Percentiles rank a stretch among this genome's conserved stretches.
These are phyloP conservation scores for Champsocephalus esox DNA, from an alignment of 2,797 vertebrate genomes.

Conservation along the genomic window DNA sequence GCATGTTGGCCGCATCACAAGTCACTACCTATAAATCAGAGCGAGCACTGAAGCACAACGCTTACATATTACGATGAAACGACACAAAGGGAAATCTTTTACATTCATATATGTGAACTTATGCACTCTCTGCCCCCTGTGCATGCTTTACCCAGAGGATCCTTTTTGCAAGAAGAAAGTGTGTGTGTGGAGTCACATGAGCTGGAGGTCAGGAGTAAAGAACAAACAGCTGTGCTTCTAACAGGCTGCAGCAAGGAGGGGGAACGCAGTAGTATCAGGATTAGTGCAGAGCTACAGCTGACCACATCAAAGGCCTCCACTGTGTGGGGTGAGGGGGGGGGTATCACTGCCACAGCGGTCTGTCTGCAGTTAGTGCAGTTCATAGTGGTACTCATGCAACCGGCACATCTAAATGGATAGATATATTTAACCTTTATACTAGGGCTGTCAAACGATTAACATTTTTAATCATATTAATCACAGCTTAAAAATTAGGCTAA, in stretches of 20 bases:
- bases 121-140: neutral
- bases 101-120: conserved; percentile 5
- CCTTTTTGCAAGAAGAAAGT: conserved; percentile 26
- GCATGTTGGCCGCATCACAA: conserved; percentile 10
- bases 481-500: too few species aligned
- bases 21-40: conserved; percentile 13
- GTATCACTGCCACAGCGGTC: conserved; percentile 43
- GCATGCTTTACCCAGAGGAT: conserved; percentile 2
- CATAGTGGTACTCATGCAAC: conserved; percentile 18
- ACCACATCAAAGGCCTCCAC: conserved; percentile 68
- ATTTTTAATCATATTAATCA: too few species aligned
- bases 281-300: conserved; percentile 55
- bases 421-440: too few species aligned
- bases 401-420: too few species aligned
- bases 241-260: conserved; percentile 34
- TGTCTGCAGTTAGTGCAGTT: conserved; percentile 41
- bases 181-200: conserved; percentile 24
- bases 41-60: neutral
- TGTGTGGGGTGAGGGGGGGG: conserved; percentile 47
- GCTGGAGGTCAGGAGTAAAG: conserved; percentile 51
- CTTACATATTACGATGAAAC: neutral
- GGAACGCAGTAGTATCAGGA: conserved; percentile 43
- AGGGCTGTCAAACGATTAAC: too few species aligned
- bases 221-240: conserved; percentile 63
- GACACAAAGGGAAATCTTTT: neutral